Base-by-base conservation (phyloP, 2,113 vertebrate species). In the Glaucomys volans region DNA sequence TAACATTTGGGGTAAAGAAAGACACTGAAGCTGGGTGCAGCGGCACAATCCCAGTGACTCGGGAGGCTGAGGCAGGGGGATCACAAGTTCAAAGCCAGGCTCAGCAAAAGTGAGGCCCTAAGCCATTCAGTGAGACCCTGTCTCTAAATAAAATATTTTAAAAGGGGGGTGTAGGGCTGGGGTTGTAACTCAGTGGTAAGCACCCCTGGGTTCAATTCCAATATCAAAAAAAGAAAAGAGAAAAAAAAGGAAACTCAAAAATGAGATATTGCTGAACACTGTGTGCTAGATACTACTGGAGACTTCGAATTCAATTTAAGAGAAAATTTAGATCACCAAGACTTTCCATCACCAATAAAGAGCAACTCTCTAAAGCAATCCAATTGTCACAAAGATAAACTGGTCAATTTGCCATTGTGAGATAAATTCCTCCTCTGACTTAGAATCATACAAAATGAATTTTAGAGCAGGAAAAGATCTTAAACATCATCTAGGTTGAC, bases 261-360 rank as follows among this genome's bases (percentile, higher is more conserved):
- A 26, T 26, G 16, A 12, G n/a, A 5, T 62, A 59, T 24, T 12
- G 67, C 13, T 74, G 42, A 86, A 37, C 42, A 18, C n/a, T 44
- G 0, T 10, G 4, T 88, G 12, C 16, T 69, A 37, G 20, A 13
- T 17, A 44, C 42, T 24, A 10, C 7, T 59, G 77, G 13, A 47
- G 35, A 81, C 2, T 30, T 71, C 75, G 50, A 35, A 94, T 75
- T 93, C 44, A 50, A 69, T 62, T 44, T 64, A 77, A 57, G 24
- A 94, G 84, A 94, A 87, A 77, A 94, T 83, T 62, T 85, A 37
- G 28, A 74, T 67, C 44, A 82, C 74, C 66, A 67, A 42, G n/a
- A 67, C 5, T 20, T 95, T 54, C 14, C 47, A 90, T 67, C 66
- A 81, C 2, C 35, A 66, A 64, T n/a, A 59, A 50, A 96, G 50